A percentile compares a stretch with the other conserved stretches of the same genome.
Evolutionary conservation across 2,113 vertebrate species (phyloP).

Genomic region (Centropus unirufus): DNA sequence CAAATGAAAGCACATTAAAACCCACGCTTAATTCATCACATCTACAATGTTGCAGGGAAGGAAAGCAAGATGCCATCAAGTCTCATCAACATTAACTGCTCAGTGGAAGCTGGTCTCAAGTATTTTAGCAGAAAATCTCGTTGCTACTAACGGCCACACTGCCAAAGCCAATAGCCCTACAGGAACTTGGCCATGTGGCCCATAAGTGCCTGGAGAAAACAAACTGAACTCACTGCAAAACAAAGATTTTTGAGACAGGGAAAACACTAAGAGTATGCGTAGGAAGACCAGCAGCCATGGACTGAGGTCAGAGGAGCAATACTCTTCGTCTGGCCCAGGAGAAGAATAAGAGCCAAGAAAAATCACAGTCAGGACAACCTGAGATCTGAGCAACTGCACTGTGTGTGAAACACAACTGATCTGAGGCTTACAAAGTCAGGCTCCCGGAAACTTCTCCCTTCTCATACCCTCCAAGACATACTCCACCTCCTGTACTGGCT

Average conservation of each 20-base stretch:
- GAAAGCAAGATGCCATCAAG: not conserved
- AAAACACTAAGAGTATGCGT: not conserved
- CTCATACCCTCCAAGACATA: not conserved
- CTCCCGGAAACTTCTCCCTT: not conserved
- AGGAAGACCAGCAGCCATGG: not conserved
- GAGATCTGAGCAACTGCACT: not conserved
- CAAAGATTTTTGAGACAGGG: not conserved
- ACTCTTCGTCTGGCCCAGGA: not conserved
- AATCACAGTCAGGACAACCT: not conserved
- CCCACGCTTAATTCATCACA: rapidly evolving
- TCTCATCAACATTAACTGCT: not conserved
- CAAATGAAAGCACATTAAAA: not conserved
- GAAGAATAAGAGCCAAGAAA: not conserved
- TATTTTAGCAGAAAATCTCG: not conserved
- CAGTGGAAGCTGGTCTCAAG: not conserved
- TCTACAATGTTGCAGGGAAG: not conserved
- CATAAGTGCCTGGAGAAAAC: not conserved
- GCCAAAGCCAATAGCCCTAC: not conserved
- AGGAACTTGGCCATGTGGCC: not conserved
- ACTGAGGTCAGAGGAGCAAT: not conserved
- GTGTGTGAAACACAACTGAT: not conserved
- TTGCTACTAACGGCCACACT: not conserved
- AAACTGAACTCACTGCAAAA: not conserved
- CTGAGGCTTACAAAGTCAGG: not conserved
- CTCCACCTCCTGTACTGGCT: not conserved